These are phyloP conservation scores for Aplochiton taeniatus DNA, from an alignment of 2,797 vertebrate species.

Conservation along the genomic window DNA sequence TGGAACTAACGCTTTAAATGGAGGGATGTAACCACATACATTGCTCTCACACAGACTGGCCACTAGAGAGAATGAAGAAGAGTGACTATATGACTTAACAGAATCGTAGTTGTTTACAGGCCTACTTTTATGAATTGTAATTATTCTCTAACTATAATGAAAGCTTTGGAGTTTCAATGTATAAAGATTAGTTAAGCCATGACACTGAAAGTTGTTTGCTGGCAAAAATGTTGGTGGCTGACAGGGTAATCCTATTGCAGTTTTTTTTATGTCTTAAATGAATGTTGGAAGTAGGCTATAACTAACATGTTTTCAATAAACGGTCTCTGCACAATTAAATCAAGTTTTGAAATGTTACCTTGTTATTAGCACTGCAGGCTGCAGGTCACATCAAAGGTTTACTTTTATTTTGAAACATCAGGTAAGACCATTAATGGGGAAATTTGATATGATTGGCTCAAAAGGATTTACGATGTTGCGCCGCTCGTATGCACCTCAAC, in stretches of 20 bases:
- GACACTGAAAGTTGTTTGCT: constrained; percentile 63
- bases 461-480: too few relatives aligned
- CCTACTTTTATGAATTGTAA: constrained; percentile 36
- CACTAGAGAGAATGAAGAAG: background rate
- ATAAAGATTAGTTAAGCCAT: constrained; percentile 3
- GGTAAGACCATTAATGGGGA: too few relatives aligned
- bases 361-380: too few relatives aligned
- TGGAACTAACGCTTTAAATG: too few relatives aligned
- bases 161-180: background rate
- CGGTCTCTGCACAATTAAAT: background rate
- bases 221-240: constrained; percentile 54
- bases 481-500: too few relatives aligned
- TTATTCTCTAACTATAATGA: constrained; percentile 7
- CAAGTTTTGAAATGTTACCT: too few relatives aligned
- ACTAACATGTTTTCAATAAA: constrained; percentile 31
- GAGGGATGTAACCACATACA: background rate
- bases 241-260: constrained; percentile 8
- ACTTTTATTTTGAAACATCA: constrained; percentile 43
- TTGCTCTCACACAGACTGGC: background rate
- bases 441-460: constrained; percentile 19
- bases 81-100: background rate
- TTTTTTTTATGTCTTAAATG: constrained; percentile 40
- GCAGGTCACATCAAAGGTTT: too few relatives aligned
- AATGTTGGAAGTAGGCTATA: constrained; percentile 42
- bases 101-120: constrained; percentile 24